Conservation (phyloP, 2,888 invertebrate genomes). For the Megamerina dolium region DNA sequence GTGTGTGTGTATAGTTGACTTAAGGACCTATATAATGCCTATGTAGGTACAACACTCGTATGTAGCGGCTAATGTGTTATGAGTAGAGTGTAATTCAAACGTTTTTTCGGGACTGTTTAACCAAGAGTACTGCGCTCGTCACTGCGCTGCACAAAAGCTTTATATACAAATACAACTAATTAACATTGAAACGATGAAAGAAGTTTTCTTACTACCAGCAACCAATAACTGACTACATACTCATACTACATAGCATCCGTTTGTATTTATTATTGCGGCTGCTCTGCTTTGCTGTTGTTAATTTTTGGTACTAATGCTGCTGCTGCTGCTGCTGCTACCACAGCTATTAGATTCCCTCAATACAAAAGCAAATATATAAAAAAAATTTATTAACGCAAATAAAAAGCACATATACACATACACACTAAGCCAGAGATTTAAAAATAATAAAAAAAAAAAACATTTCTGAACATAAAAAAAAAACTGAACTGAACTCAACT, state of each 20-base stretch:
- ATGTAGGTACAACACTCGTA: neutral
- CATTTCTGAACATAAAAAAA: neutral
- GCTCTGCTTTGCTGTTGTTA: no score
- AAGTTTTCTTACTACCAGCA: conserved; percentile 16
- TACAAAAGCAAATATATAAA: no score
- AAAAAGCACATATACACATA: conserved; percentile 3
- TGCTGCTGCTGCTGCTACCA: conserved; percentile 1
- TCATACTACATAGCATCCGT: no score
- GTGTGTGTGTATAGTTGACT: no score
- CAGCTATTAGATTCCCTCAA: conserved; percentile 7
- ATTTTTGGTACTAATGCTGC: no score
- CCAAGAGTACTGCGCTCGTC: conserved; percentile 16
- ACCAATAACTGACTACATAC: no score
- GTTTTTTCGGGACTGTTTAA: conserved; percentile 15
- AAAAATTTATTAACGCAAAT: no score
- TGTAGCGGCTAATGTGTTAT: neutral
- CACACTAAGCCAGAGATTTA: conserved; percentile 1
- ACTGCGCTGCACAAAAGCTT: conserved; percentile 21
- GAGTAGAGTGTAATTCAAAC: neutral
- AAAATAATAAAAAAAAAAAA: conserved; percentile 6
- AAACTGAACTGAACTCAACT: no score
- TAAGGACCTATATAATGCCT: neutral
- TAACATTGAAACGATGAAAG: conserved; percentile 15
- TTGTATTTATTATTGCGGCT: no score
- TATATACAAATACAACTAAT: conserved; percentile 22